A percentile compares a stretch with the other conserved stretches of the same genome.
phyloP scores from a whole-genome alignment of 2,113 vertebrate genomes.

The Meles meles region DNA sequence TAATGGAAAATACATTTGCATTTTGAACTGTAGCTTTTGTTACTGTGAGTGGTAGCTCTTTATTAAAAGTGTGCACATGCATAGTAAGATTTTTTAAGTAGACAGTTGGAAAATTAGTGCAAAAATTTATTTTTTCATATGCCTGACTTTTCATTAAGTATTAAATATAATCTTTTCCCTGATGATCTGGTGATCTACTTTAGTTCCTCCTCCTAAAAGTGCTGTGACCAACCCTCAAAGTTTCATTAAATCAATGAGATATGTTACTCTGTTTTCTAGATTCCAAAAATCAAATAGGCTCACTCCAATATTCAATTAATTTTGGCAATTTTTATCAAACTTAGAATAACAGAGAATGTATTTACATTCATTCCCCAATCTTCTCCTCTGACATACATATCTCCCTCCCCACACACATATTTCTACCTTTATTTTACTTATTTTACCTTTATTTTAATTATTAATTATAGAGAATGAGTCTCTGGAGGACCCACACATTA shows the following conservation, averaged over 20 bases:
- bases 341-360: neutral
- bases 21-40: constrained; percentile 45
- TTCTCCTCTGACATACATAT: neutral
- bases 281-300: neutral
- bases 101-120: constrained; percentile 10
- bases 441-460: neutral
- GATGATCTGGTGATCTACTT: neutral
- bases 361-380: neutral
- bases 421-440: neutral
- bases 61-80: constrained; percentile 26
- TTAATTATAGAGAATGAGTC: constrained; percentile 2
- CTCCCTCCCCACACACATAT: neutral
- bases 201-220: neutral
- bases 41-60: constrained; percentile 51
- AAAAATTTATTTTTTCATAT: constrained; percentile 42
- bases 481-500: neutral
- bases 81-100: constrained; percentile 46
- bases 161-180: neutral
- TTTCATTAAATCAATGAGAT: neutral
- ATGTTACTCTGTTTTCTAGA: neutral
- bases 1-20: constrained; percentile 56
- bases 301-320: neutral
- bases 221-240: neutral
- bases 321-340: neutral
- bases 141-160: constrained; percentile 12